Base-by-base conservation (phyloP, 2,797 vertebrate genomes). In the Molossus molossus region DNA sequence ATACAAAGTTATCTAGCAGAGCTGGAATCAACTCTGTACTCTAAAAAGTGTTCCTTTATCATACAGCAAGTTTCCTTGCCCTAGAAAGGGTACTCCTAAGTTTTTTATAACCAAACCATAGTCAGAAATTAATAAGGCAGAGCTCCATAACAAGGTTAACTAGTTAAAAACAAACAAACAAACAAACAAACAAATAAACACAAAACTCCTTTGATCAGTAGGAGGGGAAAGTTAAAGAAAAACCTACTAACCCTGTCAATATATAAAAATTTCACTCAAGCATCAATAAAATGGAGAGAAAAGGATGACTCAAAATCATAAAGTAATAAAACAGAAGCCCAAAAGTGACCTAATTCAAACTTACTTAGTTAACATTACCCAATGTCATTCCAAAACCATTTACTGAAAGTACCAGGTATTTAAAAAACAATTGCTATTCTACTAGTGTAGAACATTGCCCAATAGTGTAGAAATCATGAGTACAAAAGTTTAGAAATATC, bases 281-380 rank as follows among this genome's bases (percentile, higher is more conserved):
- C 15, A 9, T 77, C 62, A 90, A n/a, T 94, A 87, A 50, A 62
- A 75, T 33, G 21, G 15, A 73, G 50, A 72, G 60, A 40, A 84
- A 88, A 87, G 6, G 27, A 76, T 70, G 15, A 33, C 40, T 9
- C 27, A 62, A 92, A 95, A 83, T 83, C 18, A 94, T 13, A 77
- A 92, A 92, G 10, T 85, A 87, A 60, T n/a, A 81, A 90, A 94
- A 84, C 25, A 33, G 92, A 97, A 70, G 27, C 48, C 93, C 45
- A 88, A 96, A 93, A 90, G 3, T 15, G 60, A 94, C 33, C 40
- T 53, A 83, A 81, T 72, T 87, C 58, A 91, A 87, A 92, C 20
- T 45, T 72, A 50, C 20, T 60, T 45, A 87, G 14, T 73, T 69
- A 77, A 83, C 45, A 64, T 85, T 85, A 91, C 50, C 2, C 67